Evolutionary conservation across 2,888 invertebrate genomes (phyloP).

Genomic region (Drosophila anceps): DNA sequence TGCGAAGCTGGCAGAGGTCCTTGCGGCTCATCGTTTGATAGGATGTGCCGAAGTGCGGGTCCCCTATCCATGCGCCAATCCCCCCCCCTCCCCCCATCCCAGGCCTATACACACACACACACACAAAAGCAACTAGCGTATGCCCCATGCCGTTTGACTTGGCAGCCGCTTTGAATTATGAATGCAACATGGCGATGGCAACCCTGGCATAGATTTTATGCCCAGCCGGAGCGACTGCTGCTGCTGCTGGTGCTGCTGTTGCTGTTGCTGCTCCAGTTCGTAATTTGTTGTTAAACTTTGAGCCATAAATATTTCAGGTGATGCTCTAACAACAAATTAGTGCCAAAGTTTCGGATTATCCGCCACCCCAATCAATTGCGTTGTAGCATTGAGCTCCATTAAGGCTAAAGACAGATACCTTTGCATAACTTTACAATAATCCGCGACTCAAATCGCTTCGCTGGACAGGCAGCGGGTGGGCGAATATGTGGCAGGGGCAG

Average conservation of each 20-base stretch:
- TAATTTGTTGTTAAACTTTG: slow-evolving; percentile 61
- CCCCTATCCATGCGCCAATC: too few species aligned
- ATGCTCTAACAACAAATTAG: slow-evolving; percentile 60
- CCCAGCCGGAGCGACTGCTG: slow-evolving; percentile 32
- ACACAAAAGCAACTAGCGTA: slow-evolving; percentile 37
- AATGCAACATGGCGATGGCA: slow-evolving; percentile 58
- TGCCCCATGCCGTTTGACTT: slow-evolving; percentile 17
- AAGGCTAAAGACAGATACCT: slow-evolving; percentile 44
- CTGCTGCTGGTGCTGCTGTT: slow-evolving; percentile 1
- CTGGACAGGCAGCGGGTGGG: slow-evolving; percentile 40
- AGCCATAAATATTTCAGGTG: slow-evolving; percentile 53
- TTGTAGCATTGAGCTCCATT: slow-evolving; percentile 13
- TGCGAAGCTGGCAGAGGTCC: slow-evolving; percentile 24
- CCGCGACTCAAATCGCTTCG: slow-evolving; percentile 44
- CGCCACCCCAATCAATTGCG: slow-evolving; percentile 33
- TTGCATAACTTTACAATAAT: slow-evolving; percentile 64
- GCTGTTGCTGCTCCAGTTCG: slow-evolving; percentile 18
- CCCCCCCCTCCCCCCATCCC: neutral
- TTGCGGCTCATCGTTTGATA: slow-evolving; percentile 51
- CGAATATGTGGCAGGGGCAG: neutral
- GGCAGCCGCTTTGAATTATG: slow-evolving; percentile 65
- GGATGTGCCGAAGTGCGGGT: slow-evolving; percentile 52
- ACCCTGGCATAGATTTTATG: slow-evolving; percentile 67
- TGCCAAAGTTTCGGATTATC: slow-evolving; percentile 38
- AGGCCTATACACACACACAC: slow-evolving; percentile 3